phyloP scores from a whole-genome alignment of 2,797 vertebrate genomes.

The Semaprochilodus insignis region DNA sequence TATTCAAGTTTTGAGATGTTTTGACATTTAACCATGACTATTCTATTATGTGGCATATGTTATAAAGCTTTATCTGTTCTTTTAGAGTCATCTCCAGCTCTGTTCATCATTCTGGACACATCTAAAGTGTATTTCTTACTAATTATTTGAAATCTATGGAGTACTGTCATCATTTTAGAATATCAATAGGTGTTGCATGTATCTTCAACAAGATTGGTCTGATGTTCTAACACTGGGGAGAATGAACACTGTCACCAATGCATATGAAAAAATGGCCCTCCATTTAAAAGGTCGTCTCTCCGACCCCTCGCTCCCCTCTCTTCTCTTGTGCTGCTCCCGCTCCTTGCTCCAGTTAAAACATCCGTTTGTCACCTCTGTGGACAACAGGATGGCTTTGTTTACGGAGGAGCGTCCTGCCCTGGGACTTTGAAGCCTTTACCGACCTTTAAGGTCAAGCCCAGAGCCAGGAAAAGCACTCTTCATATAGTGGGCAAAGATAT shows the following conservation, averaged over 20 bases:
- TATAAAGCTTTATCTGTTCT: no score
- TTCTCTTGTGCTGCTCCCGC: slow-evolving; percentile 43
- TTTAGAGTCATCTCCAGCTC: no score
- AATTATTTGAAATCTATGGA: background rate
- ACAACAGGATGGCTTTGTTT: slow-evolving; percentile 69
- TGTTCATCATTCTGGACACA: background rate
- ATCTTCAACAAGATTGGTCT: background rate
- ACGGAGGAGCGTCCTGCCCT: slow-evolving; percentile 58
- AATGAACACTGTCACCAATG: slow-evolving; percentile 2
- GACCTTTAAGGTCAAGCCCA: slow-evolving; percentile 54
- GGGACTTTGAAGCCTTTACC: slow-evolving; percentile 57
- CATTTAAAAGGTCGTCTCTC: slow-evolving; percentile 41
- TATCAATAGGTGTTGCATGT: no score
- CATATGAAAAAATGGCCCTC: slow-evolving; percentile 28
- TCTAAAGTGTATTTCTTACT: background rate
- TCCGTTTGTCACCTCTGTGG: slow-evolving; percentile 66
- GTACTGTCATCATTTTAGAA: no score
- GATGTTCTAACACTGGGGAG: slow-evolving; percentile 9
- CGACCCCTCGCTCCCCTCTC: slow-evolving; percentile 22
- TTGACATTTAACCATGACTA: no score
- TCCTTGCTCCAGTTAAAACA: slow-evolving; percentile 62
- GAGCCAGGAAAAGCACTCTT: slow-evolving; percentile 44
- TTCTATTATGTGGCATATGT: no score
- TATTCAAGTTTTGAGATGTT: no score
- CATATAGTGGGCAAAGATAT: slow-evolving; percentile 38